Conservation (phyloP, 23 tunicate species). For the Pegea sp. region DNA sequence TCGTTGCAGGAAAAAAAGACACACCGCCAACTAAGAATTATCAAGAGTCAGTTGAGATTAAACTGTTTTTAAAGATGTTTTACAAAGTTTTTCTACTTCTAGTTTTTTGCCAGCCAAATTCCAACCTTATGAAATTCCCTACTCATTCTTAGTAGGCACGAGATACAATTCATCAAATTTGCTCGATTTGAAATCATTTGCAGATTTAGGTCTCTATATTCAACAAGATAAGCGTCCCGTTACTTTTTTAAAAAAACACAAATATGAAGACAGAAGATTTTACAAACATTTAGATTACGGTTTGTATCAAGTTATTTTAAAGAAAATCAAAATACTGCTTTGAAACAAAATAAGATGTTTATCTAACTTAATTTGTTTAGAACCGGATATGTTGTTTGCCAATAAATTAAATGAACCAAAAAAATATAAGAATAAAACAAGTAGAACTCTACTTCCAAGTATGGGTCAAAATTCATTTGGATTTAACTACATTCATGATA, state of each 20-base stretch:
- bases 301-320: too few relatives aligned
- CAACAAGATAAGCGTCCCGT: slow-evolving; percentile 46
- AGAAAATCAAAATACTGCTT: too few relatives aligned
- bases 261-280: slow-evolving; percentile 30
- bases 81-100: background rate
- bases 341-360: too few relatives aligned
- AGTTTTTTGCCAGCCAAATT: slow-evolving; percentile 71
- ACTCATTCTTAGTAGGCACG: slow-evolving; percentile 71
- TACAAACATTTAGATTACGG: background rate
- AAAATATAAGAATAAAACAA: too few relatives aligned
- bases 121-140: slow-evolving; percentile 61
- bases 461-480: too few relatives aligned
- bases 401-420: too few relatives aligned
- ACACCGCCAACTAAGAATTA: background rate
- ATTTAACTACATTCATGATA: too few relatives aligned
- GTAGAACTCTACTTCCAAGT: too few relatives aligned
- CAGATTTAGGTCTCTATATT: slow-evolving; percentile 60
- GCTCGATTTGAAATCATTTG: slow-evolving; percentile 64
- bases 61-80: background rate
- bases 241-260: slow-evolving; percentile 50
- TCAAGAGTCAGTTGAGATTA: background rate
- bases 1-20: too few relatives aligned
- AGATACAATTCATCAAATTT: slow-evolving; percentile 58
- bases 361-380: too few relatives aligned
- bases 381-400: too few relatives aligned